These are phyloP conservation scores for Periophthalmus modestus DNA, from an alignment of 2,113 vertebrate genomes.

Conservation along the genomic window DNA sequence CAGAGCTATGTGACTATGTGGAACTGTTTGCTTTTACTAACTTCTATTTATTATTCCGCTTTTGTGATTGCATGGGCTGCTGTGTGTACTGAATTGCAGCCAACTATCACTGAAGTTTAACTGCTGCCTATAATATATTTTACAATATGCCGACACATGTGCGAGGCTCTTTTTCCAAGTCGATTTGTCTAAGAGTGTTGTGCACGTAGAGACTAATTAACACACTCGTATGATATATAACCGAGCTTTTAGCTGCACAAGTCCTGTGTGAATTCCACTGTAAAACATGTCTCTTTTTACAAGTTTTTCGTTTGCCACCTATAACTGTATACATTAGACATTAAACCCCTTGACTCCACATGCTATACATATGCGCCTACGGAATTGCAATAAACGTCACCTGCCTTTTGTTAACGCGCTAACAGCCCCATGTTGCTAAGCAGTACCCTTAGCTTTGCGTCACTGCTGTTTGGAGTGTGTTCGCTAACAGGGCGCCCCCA, in stretches of 20 bases:
- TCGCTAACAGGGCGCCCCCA: slow-evolving; percentile 17
- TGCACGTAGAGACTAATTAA: neutral
- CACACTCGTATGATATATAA: neutral
- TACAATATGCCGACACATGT: neutral
- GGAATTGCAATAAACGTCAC: neutral
- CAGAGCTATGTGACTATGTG: too few relatives aligned
- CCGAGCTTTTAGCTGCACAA: neutral
- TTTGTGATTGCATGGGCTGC: too few relatives aligned
- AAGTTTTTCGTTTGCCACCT: neutral
- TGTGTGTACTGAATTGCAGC: neutral
- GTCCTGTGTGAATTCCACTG: neutral
- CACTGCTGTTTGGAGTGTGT: slow-evolving; percentile 5
- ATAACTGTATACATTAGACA: neutral
- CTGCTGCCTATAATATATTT: too few relatives aligned
- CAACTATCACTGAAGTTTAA: too few relatives aligned
- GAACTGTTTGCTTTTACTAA: too few relatives aligned
- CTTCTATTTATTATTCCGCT: too few relatives aligned
- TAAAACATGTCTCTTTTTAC: neutral
- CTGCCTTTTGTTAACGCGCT: neutral
- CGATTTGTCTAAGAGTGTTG: neutral
- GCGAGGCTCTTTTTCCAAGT: neutral
- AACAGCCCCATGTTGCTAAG: slow-evolving; percentile 5
- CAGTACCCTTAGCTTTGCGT: neutral
- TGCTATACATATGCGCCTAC: neutral
- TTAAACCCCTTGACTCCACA: neutral